Evolutionary conservation across 2,113 vertebrate genomes (phyloP).

Genomic region (Eurypyga helias): DNA sequence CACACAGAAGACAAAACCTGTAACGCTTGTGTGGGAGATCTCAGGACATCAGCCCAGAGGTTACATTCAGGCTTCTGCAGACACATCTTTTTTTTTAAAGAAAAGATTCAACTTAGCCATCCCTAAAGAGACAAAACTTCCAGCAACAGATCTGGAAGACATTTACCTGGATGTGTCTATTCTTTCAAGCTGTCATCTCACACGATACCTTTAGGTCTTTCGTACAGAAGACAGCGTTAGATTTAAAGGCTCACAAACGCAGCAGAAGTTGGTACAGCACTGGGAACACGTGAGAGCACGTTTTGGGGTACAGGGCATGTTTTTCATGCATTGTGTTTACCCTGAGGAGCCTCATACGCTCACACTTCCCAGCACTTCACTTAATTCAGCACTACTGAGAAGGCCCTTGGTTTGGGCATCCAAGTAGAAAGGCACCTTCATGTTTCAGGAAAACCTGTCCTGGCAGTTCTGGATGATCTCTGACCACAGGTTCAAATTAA

Average conservation of each 20-base stretch:
- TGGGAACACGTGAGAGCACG: accelerated
- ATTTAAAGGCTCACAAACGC: neutral
- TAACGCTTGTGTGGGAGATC: accelerated
- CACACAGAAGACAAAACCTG: neutral
- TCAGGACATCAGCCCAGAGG: neutral
- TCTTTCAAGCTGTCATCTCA: neutral
- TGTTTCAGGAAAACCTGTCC: neutral
- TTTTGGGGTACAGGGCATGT: neutral
- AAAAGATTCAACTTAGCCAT: neutral
- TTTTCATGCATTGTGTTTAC: neutral
- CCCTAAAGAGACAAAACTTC: neutral
- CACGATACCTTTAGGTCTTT: neutral
- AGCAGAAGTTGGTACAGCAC: neutral
- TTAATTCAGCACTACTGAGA: neutral
- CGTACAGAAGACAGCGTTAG: neutral
- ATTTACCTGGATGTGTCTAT: neutral
- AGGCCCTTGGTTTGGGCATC: neutral
- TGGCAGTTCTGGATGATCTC: neutral
- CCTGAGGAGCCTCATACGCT: neutral
- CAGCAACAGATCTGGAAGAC: neutral
- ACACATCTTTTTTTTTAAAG: neutral
- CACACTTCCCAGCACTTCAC: neutral
- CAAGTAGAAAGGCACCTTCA: neutral
- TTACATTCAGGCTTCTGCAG: neutral
- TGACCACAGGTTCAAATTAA: conserved; percentile 22